Evolutionary conservation across 2,113 vertebrate genomes (phyloP).

Genomic region (Anguilla rostrata): DNA sequence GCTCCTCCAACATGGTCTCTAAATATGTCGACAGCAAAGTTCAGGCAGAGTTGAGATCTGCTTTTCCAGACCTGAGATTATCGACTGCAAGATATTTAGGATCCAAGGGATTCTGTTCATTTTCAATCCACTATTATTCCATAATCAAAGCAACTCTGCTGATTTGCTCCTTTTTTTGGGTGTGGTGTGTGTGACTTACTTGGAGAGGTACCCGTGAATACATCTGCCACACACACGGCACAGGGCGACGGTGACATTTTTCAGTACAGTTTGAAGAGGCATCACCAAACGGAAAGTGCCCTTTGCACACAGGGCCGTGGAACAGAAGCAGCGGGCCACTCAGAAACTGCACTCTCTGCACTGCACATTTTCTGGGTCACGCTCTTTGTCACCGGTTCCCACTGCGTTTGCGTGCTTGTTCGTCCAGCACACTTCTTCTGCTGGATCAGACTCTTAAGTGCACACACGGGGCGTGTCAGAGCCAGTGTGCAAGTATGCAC

Average conservation of each 20-base stretch:
- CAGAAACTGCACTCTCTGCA: background rate
- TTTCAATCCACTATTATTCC: background rate
- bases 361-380: background rate
- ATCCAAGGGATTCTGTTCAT: background rate
- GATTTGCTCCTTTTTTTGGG: background rate
- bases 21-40: background rate
- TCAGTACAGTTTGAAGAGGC: background rate
- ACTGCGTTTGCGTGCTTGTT: background rate
- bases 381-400: background rate
- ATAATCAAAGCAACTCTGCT: background rate
- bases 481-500: background rate
- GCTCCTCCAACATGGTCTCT: background rate
- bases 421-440: background rate
- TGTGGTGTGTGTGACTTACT: background rate
- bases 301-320: background rate
- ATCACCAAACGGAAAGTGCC: background rate
- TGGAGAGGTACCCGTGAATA: background rate
- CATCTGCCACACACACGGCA: background rate
- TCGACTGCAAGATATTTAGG: background rate
- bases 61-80: background rate
- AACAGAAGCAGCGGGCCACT: background rate
- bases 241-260: background rate
- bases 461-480: background rate
- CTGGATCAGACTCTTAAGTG: background rate
- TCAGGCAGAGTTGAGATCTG: background rate